Base-by-base conservation (phyloP, 2,797 vertebrate genomes). In the Cryptoblepharus egeriae region DNA sequence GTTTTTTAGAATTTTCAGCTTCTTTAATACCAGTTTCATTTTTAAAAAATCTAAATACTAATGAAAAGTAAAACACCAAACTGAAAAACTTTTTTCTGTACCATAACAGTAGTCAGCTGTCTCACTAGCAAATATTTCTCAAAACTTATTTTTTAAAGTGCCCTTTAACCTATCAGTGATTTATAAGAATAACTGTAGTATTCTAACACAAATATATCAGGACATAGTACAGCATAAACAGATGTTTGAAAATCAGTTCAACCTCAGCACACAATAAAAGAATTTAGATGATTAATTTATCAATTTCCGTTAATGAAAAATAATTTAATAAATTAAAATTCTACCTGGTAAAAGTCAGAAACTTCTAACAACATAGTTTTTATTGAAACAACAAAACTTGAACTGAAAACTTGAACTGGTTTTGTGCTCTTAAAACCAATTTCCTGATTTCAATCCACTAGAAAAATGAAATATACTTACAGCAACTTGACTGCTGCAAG, bases 391-490 rank as follows among this genome's bases (percentile, higher is more conserved):
- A 77, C 20, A 60, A 89, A 88, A 87, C 84, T 86, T 85, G 76
- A 86, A 90, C 6, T 0, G 87, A 87, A 89, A 80, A 5, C n/a
- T n/a, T n/a, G n/a, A n/a, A n/a, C n/a, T n/a, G n/a, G n/a, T n/a
- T n/a, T n/a, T n/a, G 32, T 57, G 89, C 3, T 84, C 45, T 85
- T 86, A 85, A 90, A 91, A 89, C 28, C 78, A 82, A 18, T 87
- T 72, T 89, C 58, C 83, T 86, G 10, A 65, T 92, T 90, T 88
- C 87, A 86, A 87, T 69, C 88, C 45, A 0, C 77, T 89, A 91
- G 71, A 91, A 86, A 92, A 92, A 90, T 85, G 88, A 92, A 92
- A 91, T 86, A 89, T 94, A 95, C 95, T 95, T 93, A 95, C 95
- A 89, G 93, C 93, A 79, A 93, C 90, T 92, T 92, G 92, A 91